A percentile compares a stretch with the other conserved stretches of the same genome.
These are phyloP conservation scores for Drosophila paramelanica DNA, from an alignment of 2,888 invertebrate species.

Conservation along the genomic window DNA sequence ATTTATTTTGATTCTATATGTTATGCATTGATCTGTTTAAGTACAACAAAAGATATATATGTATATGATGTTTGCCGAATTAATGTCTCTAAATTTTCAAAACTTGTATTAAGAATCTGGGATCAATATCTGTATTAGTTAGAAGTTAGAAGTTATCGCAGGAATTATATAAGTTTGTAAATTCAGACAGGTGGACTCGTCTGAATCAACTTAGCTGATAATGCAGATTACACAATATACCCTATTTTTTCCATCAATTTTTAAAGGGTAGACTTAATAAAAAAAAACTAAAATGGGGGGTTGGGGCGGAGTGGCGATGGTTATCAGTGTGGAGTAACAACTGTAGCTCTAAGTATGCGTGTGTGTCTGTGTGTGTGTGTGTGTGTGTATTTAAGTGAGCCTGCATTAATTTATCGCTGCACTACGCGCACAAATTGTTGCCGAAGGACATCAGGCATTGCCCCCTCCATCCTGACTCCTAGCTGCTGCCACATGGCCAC, in stretches of 20 bases:
- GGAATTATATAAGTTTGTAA: too few species aligned
- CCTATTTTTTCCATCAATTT: neutral
- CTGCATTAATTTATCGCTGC: slow-evolving; percentile 84
- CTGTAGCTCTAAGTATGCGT: slow-evolving; percentile 1
- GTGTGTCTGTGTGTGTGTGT: slow-evolving; percentile 16
- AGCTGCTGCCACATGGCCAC: slow-evolving; percentile 33
- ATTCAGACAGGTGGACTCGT: too few species aligned
- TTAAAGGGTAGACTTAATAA: neutral
- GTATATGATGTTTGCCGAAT: too few species aligned
- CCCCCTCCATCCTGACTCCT: slow-evolving; percentile 9
- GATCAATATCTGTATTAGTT: too few species aligned
- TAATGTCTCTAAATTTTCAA: too few species aligned
- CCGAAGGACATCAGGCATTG: slow-evolving; percentile 75
- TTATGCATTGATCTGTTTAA: too few species aligned
- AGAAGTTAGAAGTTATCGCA: too few species aligned
- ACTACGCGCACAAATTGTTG: slow-evolving; percentile 84
- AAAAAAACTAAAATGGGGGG: neutral
- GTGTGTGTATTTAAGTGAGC: slow-evolving; percentile 30
- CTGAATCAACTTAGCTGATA: too few species aligned
- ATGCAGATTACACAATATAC: neutral
- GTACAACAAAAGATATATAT: too few species aligned
- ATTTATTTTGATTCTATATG: too few species aligned
- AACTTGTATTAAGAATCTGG: too few species aligned
- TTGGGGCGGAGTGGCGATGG: slow-evolving; percentile 33
- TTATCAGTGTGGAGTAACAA: slow-evolving; percentile 56